Conservation (phyloP, 2,888 invertebrate genomes). For the Tridacna crocea region DNA sequence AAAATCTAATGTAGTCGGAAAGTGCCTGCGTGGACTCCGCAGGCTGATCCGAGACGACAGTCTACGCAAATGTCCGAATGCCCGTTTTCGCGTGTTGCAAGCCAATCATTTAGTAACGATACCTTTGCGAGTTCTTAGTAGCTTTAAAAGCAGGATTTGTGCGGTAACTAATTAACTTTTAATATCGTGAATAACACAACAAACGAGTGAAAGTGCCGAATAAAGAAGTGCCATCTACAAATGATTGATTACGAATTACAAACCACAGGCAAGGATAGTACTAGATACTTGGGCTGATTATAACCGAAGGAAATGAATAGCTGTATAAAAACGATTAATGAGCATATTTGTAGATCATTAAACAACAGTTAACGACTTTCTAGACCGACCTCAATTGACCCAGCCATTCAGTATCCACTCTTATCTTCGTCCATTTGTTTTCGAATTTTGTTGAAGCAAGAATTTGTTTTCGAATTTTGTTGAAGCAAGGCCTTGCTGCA, state of each 20-base stretch:
- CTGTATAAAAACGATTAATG: slow-evolving; percentile 38
- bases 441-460: too few relatives aligned
- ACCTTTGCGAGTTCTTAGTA: too few relatives aligned
- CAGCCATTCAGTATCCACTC: slow-evolving; percentile 43
- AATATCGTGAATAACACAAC: too few relatives aligned
- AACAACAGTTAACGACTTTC: slow-evolving; percentile 55
- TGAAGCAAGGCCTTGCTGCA: too few relatives aligned
- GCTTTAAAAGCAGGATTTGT: too few relatives aligned
- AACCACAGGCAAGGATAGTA: neutral
- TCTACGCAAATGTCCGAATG: too few relatives aligned
- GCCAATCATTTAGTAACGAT: too few relatives aligned
- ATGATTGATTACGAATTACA: slow-evolving; percentile 12
- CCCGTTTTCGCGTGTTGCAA: too few relatives aligned
- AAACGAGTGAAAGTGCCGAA: neutral
- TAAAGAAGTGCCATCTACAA: neutral
- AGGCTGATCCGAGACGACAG: too few relatives aligned
- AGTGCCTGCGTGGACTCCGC: too few relatives aligned
- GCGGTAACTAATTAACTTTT: too few relatives aligned
- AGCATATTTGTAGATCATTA: slow-evolving; percentile 61
- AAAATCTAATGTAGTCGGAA: too few relatives aligned
- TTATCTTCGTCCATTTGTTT: neutral
- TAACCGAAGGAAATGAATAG: slow-evolving; percentile 19
- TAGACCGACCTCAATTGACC: slow-evolving; percentile 55
- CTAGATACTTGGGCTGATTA: neutral
- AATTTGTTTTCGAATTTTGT: neutral